A percentile compares a stretch with the other conserved stretches of the same genome.
Conservation (phyloP, 2,888 invertebrate species). For the Amiota minor region DNA sequence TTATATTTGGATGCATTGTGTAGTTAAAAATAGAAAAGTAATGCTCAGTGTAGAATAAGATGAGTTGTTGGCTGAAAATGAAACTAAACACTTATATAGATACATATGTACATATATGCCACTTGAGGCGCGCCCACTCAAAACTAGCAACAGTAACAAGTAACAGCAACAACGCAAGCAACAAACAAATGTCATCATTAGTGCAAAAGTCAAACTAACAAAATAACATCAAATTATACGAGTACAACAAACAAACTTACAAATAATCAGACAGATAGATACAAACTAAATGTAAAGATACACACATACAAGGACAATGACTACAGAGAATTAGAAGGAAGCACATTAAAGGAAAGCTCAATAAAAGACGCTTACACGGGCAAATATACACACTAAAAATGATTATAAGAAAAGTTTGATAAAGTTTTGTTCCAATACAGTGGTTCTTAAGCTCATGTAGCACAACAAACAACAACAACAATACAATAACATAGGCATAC, state of each 20-base stretch:
- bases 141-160: background rate
- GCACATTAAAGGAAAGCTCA: no score
- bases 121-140: background rate
- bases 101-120: background rate
- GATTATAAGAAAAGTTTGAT: background rate
- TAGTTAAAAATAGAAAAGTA: background rate
- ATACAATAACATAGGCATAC: background rate
- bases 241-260: background rate
- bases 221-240: background rate
- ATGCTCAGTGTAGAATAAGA: background rate
- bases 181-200: slow-evolving; percentile 28
- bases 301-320: no score
- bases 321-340: no score
- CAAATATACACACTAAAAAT: slow-evolving; percentile 10
- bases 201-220: background rate
- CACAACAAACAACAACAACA: no score
- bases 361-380: background rate
- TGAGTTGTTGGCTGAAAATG: background rate
- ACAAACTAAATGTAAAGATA: background rate
- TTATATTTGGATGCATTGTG: no score
- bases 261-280: background rate
- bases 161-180: background rate
- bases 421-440: background rate
- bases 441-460: background rate
- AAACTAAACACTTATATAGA: background rate